Conservation (phyloP, 2,113 vertebrate genomes). For the Atherinomorus stipes region DNA sequence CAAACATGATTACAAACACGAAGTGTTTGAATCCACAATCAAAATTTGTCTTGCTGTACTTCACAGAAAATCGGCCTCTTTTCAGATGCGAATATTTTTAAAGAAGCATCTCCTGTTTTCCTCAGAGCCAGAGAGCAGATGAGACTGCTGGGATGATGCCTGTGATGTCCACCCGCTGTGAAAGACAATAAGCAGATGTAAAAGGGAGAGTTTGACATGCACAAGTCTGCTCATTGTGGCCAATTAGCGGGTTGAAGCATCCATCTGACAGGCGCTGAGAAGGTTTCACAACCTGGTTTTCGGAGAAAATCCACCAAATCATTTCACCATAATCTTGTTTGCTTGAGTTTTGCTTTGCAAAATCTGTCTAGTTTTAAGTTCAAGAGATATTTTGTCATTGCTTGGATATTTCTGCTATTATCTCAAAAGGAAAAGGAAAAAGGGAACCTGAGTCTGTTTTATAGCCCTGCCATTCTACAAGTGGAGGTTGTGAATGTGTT, state of each 20-base stretch:
- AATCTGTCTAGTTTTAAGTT: not conserved
- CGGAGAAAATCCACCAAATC: conserved; percentile 33
- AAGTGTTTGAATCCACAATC: conserved; percentile 7
- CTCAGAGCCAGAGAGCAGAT: conserved; percentile 42
- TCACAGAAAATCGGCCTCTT: conserved; percentile 8
- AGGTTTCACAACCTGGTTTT: conserved; percentile 16
- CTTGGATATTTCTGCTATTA: not conserved
- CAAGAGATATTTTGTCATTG: not conserved
- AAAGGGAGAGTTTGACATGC: conserved; percentile 65
- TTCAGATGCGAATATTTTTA: not conserved
- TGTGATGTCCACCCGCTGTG: conserved; percentile 70
- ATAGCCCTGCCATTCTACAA: not conserved
- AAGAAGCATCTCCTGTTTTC: conserved; percentile 22
- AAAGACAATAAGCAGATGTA: conserved; percentile 75
- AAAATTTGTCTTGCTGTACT: not conserved
- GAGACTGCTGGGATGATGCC: conserved; percentile 37
- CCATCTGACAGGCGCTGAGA: conserved; percentile 36
- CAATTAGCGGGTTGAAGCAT: conserved; percentile 75
- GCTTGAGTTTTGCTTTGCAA: not conserved
- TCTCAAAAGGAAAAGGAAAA: not conserved
- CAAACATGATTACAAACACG: conserved; percentile 32
- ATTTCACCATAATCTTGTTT: conserved; percentile 28
- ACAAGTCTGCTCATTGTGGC: conserved; percentile 70
- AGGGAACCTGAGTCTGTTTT: not conserved
- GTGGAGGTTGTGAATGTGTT: not conserved